These are phyloP conservation scores for Poecilus cupreus DNA, from an alignment of 2,888 invertebrate genomes.

Conservation along the genomic window DNA sequence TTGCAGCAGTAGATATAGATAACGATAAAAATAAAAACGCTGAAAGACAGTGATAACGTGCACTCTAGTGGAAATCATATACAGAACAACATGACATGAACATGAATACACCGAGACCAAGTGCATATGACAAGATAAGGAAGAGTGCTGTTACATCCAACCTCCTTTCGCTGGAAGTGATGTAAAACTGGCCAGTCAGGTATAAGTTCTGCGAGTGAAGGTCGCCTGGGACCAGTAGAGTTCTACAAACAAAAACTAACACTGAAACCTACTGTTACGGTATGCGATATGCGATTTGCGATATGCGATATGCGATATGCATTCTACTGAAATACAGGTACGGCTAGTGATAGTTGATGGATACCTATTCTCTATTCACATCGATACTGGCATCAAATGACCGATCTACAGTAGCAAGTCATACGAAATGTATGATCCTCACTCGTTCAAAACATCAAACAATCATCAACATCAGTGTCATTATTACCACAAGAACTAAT, in stretches of 20 bases:
- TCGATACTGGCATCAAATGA: slow-evolving; percentile 37
- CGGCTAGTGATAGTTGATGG: neutral
- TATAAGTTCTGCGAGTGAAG: slow-evolving; percentile 94
- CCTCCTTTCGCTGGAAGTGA: slow-evolving; percentile 89
- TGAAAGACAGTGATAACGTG: slow-evolving; percentile 60
- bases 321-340: slow-evolving; percentile 4
- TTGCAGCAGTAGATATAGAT: slow-evolving; percentile 20
- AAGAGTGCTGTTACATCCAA: slow-evolving; percentile 76
- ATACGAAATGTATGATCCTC: neutral
- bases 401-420: too few relatives aligned
- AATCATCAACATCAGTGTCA: neutral
- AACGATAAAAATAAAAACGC: slow-evolving; percentile 37
- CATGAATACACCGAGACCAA: slow-evolving; percentile 62
- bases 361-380: slow-evolving; percentile 40
- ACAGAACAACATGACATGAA: slow-evolving; percentile 56
- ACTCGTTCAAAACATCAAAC: neutral
- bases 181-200: slow-evolving; percentile 96
- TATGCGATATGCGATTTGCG: too few relatives aligned
- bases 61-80: slow-evolving; percentile 44
- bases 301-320: too few relatives aligned
- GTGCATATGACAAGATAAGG: slow-evolving; percentile 54
- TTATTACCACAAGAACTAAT: neutral
- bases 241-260: slow-evolving; percentile 73
- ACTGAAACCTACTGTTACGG: slow-evolving; percentile 69
- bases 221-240: slow-evolving; percentile 81